Conservation (phyloP, 1,140 invertebrate genomes). For the Drosophila novamexicana region DNA sequence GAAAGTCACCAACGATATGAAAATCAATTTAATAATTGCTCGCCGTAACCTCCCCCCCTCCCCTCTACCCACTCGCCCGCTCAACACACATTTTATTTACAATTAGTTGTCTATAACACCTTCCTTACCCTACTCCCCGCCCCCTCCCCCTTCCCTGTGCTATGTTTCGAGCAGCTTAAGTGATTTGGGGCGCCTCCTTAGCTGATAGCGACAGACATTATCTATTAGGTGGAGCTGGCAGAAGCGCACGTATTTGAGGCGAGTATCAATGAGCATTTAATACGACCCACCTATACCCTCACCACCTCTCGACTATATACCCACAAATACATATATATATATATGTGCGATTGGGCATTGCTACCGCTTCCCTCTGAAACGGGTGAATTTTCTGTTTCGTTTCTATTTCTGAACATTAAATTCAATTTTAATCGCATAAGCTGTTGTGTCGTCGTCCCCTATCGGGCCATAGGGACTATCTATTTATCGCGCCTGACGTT, state of each 20-base stretch:
- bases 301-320: not conserved
- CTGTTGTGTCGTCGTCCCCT: constrained; percentile 64
- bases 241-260: constrained; percentile 51
- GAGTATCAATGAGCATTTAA: constrained; percentile 63
- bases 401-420: constrained; percentile 73
- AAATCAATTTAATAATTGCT: constrained; percentile 78
- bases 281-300: constrained; percentile 20
- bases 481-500: constrained; percentile 56
- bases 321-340: not conserved
- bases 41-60: constrained; percentile 1
- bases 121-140: not conserved
- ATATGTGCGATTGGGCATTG: constrained; percentile 14
- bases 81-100: constrained; percentile 75
- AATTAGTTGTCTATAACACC: constrained; percentile 65
- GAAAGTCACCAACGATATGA: constrained; percentile 54
- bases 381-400: constrained; percentile 39
- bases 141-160: not conserved
- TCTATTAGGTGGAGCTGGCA: constrained; percentile 42
- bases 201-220: constrained; percentile 75
- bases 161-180: constrained; percentile 69
- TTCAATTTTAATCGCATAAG: constrained; percentile 83
- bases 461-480: constrained; percentile 57
- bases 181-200: constrained; percentile 82
- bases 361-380: constrained; percentile 9
- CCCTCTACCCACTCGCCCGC: not conserved